Conservation (phyloP, 2,888 invertebrate genomes). For the Lymantria monacha region DNA sequence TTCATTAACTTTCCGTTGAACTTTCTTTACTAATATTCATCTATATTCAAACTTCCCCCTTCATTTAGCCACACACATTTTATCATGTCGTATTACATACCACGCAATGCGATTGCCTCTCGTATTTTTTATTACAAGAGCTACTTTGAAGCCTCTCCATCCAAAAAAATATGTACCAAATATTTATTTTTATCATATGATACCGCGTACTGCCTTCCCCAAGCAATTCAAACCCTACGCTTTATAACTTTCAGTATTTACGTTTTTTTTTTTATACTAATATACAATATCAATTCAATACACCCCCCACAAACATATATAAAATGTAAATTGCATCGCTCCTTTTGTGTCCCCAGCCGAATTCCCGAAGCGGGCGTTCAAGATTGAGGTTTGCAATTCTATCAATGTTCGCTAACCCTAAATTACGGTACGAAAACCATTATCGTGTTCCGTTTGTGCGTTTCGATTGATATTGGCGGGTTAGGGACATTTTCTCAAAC, state of each 20-base stretch:
- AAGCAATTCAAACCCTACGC: background rate
- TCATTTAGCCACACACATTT: too few relatives aligned
- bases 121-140: too few relatives aligned
- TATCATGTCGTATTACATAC: too few relatives aligned
- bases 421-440: conserved; percentile 56
- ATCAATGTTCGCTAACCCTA: conserved; percentile 54
- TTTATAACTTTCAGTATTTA: background rate
- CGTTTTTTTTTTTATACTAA: conserved; percentile 1
- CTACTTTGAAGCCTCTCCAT: too few relatives aligned
- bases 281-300: conserved; percentile 9
- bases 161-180: too few relatives aligned
- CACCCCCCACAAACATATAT: conserved; percentile 8
- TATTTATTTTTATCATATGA: too few relatives aligned
- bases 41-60: too few relatives aligned
- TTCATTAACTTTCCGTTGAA: too few relatives aligned
- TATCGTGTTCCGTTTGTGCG: conserved; percentile 46
- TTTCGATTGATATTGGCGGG: conserved; percentile 53
- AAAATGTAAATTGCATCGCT: conserved; percentile 19
- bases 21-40: too few relatives aligned
- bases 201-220: background rate
- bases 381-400: conserved; percentile 60
- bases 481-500: conserved; percentile 30
- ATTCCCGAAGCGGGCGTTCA: conserved; percentile 36
- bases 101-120: too few relatives aligned
- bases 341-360: conserved; percentile 32